Percentiles rank a stretch among this genome's conserved stretches.
phyloP scores from a whole-genome alignment of 2,797 vertebrate genomes.

The Helarctos malayanus region DNA sequence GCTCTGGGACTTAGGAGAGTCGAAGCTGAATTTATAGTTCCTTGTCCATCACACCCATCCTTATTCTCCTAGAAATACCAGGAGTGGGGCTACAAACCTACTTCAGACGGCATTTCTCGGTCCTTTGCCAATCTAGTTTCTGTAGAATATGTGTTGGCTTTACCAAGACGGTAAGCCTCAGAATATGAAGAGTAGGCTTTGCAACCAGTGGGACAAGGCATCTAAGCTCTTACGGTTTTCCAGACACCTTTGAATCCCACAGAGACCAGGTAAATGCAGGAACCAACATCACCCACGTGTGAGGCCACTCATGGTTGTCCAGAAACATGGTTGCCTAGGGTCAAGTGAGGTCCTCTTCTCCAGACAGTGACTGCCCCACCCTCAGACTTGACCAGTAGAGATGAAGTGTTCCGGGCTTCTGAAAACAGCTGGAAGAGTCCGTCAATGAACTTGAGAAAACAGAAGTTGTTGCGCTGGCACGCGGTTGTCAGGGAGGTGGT shows the following conservation, averaged over 20 bases:
- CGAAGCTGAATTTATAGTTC: not conserved
- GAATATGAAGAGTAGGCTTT: no score
- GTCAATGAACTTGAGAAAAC: not conserved
- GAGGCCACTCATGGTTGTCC: conserved; percentile 67
- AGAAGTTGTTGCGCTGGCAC: not conserved
- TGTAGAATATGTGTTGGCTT: not conserved
- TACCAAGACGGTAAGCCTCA: not conserved
- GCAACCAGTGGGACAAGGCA: conserved; percentile 56
- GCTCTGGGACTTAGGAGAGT: not conserved
- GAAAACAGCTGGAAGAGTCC: not conserved
- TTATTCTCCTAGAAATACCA: not conserved
- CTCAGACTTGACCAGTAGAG: conserved; percentile 26
- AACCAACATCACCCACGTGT: conserved; percentile 55
- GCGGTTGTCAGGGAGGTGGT: not conserved
- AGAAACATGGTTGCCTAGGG: not conserved
- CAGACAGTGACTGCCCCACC: conserved; percentile 59
- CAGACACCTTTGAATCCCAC: conserved; percentile 71
- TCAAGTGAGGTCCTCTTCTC: conserved; percentile 70
- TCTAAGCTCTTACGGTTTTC: conserved; percentile 33
- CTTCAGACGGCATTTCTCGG: fast-evolving
- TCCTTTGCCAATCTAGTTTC: fast-evolving
- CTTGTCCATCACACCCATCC: not conserved
- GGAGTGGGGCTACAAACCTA: fast-evolving
- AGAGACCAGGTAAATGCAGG: not conserved
- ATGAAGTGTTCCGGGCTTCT: conserved; percentile 44